Evolutionary conservation across 2,113 vertebrate species (phyloP).

Genomic region (cattle (Bos taurus)): ARS-UCD2.0 NC_037336.1:46370501-46371000

Average conservation of each 20-base stretch:
- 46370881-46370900: neutral
- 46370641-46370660: neutral
- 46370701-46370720: neutral
- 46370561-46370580: neutral
- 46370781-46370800: neutral
- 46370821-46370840: neutral
- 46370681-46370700: accelerated
- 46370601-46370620: neutral
- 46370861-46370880: neutral
- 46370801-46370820: neutral
- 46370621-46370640: neutral
- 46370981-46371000: neutral
- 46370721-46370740: neutral
- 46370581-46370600: neutral
- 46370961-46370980: neutral
- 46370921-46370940: neutral
- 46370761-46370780: neutral
- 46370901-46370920: neutral
- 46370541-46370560: too few species aligned
- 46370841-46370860: neutral
- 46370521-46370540: too few species aligned
- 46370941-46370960: neutral
- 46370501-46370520: too few species aligned
- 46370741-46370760: neutral
- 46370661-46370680: neutral